phyloP scores from a whole-genome alignment of 1,140 invertebrate species.

The Drosophila bifasciata region DNA sequence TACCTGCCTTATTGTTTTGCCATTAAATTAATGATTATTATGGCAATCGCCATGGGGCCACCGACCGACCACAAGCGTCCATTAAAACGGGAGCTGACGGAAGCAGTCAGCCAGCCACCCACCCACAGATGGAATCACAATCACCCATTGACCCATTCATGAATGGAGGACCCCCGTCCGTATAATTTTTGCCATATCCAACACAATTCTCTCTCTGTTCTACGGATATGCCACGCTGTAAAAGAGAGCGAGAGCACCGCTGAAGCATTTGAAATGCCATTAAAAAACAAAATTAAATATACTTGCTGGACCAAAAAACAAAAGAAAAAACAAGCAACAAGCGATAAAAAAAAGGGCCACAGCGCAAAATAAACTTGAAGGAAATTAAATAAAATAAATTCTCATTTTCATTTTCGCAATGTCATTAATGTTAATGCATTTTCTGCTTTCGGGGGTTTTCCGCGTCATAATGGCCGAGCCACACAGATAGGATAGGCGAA shows the following conservation, averaged over 20 bases:
- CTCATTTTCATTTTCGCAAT: conserved; percentile 58
- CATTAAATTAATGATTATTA: conserved; percentile 83
- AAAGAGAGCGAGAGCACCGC: neutral
- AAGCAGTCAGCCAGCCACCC: no score
- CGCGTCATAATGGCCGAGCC: conserved; percentile 38
- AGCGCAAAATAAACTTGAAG: conserved; percentile 47
- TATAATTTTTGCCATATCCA: no score
- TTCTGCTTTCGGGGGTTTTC: conserved; percentile 22
- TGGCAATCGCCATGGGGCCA: conserved; percentile 62
- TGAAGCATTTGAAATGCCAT: conserved; percentile 61
- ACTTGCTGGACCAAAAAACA: conserved; percentile 46
- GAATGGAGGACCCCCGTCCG: neutral
- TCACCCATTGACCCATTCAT: no score
- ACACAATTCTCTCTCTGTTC: no score
- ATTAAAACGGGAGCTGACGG: conserved; percentile 46
- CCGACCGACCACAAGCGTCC: conserved; percentile 67
- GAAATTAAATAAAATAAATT: conserved; percentile 80
- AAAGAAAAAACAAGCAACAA: conserved; percentile 37
- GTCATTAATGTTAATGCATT: conserved; percentile 74
- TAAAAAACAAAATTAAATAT: conserved; percentile 76
- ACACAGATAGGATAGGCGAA: conserved; percentile 25
- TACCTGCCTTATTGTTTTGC: conserved; percentile 81
- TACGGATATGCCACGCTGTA: no score
- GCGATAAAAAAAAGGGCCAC: conserved; percentile 35
- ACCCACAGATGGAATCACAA: no score